phyloP scores from a whole-genome alignment of 2,888 invertebrate species.

The Caradrina kadenii region DNA sequence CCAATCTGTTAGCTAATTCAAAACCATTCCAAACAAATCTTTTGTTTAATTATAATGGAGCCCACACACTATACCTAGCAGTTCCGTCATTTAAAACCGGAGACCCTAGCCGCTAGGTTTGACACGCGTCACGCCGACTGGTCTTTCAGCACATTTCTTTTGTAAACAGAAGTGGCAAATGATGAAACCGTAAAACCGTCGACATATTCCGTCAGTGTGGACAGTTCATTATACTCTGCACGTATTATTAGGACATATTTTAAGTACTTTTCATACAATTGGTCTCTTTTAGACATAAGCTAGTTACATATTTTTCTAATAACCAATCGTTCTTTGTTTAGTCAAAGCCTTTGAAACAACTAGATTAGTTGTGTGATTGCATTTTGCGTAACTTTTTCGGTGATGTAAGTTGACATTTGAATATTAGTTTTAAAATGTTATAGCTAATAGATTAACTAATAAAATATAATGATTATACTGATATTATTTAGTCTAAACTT shows the following conservation, averaged over 20 bases:
- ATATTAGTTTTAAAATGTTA: constrained; percentile 8
- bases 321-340: constrained; percentile 38
- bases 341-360: constrained; percentile 14
- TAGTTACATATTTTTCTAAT: constrained; percentile 27
- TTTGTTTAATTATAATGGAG: constrained; percentile 5
- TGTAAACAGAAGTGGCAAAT: constrained; percentile 1
- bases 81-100: constrained; percentile 8
- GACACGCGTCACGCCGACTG: constrained; percentile 4
- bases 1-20: no score
- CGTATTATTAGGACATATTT: constrained; percentile 28
- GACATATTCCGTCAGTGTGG: constrained; percentile 1
- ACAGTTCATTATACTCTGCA: background rate
- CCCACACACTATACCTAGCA: constrained; percentile 1
- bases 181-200: constrained; percentile 7
- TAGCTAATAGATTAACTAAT: constrained; percentile 5
- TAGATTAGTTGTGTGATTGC: constrained; percentile 22
- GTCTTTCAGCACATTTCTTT: constrained; percentile 10
- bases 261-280: constrained; percentile 16
- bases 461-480: background rate
- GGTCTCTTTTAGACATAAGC: constrained; percentile 7
- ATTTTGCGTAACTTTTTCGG: constrained; percentile 36
- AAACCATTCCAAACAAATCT: constrained; percentile 7
- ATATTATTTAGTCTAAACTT: background rate
- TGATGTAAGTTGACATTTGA: constrained; percentile 16
- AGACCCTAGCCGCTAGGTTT: background rate